Evolutionary conservation across 2,113 vertebrate species (phyloP), one percentile per base, ranked within the genome.

Genomic region (Glareola pratincola): DNA sequence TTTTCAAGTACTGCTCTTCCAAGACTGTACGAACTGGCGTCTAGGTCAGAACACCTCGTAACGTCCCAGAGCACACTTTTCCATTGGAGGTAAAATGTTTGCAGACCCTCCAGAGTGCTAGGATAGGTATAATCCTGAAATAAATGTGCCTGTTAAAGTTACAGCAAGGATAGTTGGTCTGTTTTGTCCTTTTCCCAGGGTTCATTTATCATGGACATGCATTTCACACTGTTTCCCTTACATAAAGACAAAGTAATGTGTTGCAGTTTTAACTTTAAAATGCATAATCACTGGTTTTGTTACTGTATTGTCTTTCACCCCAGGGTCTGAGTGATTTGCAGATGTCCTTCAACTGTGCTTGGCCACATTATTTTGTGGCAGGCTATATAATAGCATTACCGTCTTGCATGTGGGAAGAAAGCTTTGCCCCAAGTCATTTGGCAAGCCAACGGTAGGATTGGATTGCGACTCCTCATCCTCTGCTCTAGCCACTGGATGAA

Each of bases 1-100:
- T 93, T 74, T 48, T 43, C 37, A 66, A 18, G 20, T 66, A 5
- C 45, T 71, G 45, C 21, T 51, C 6, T 89, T 66, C 37, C 3
- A 5, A 66, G 23, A 1, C 36, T 34, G 10, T 27, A 5, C 7
- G 2, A 14, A 5, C 19, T 20, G 3, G 18, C 19, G 8, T 36
- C 43, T 51, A 36, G 8, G 5, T 51, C 22, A 53, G 66, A 69
- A 13, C 39, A 26, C 12, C n/a, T 47, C 45, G 18, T 72, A 19
- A 15, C 32, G 60, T 30, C 2, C 0, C 87, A 56, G 32, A 75
- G 17, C 26, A 17, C 1, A 0, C 54, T 57, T 67, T 71, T 59
- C 43, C 7, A 4, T 10, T 24, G 39, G 22, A 56, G 18, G 34
- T 50, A 26, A 63, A 81, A 60, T 15, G 7, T 47, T 73, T 79